Evolutionary conservation across 2,113 vertebrate genomes (phyloP).

Genomic region (Rhadina sibilatrix): DNA sequence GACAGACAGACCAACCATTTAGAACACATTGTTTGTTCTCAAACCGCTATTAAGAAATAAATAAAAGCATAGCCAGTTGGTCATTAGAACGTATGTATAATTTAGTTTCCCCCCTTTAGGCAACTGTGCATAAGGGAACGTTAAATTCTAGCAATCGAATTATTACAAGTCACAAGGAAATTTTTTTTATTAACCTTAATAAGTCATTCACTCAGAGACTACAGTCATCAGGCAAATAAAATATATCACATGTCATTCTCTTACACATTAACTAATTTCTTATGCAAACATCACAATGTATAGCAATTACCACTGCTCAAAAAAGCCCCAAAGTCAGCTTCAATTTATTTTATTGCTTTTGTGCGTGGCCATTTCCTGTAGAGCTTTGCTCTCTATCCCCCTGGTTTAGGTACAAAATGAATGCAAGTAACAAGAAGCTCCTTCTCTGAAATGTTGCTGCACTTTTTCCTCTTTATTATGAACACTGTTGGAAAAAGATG

Average conservation of each 20-base stretch:
- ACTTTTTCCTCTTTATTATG: not conserved
- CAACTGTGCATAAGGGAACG: conserved; percentile 74
- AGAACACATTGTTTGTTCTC: conserved; percentile 79
- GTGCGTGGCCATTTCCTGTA: conserved; percentile 72
- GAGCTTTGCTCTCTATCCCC: conserved; percentile 58
- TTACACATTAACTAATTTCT: conserved; percentile 82
- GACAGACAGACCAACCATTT: conserved; percentile 80
- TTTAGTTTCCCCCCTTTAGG: conserved; percentile 74
- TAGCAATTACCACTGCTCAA: conserved; percentile 78
- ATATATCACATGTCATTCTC: conserved; percentile 76
- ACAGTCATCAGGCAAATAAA: conserved; percentile 79
- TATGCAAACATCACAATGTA: conserved; percentile 82
- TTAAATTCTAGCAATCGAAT: conserved; percentile 81
- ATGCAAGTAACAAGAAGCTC: conserved; percentile 22
- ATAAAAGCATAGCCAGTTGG: conserved; percentile 76
- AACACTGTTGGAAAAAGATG: not conserved
- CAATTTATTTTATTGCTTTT: conserved; percentile 82
- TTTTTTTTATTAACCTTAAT: conserved; percentile 84
- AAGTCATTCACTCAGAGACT: conserved; percentile 82
- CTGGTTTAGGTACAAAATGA: conserved; percentile 51
- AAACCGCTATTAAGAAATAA: conserved; percentile 72
- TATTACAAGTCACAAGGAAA: conserved; percentile 78
- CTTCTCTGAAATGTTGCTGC: not conserved
- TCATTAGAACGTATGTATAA: conserved; percentile 76
- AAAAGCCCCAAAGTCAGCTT: conserved; percentile 75